Evolutionary conservation across 1,140 invertebrate genomes (phyloP).

Genomic region (Lycorma delicatula): DNA sequence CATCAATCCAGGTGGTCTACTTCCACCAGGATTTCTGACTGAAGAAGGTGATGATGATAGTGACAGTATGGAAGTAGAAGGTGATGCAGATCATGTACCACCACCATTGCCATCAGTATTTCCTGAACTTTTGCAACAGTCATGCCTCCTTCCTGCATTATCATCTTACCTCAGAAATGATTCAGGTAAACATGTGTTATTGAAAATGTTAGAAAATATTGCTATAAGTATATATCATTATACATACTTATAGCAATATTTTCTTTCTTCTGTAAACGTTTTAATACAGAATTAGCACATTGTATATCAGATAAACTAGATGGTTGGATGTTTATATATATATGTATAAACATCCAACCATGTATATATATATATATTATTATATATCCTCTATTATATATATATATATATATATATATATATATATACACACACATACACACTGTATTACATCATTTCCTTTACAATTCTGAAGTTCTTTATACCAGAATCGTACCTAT

Average conservation of each 20-base stretch:
- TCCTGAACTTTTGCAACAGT: constrained; percentile 64
- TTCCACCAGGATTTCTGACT: constrained; percentile 40
- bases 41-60: constrained; percentile 21
- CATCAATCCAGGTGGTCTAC: constrained; percentile 65
- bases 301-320: too few species aligned
- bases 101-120: constrained; percentile 55
- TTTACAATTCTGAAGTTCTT: too few species aligned
- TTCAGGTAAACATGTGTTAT: constrained; percentile 49
- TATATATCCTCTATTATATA: too few species aligned
- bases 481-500: too few species aligned
- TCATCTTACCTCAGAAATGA: constrained; percentile 90
- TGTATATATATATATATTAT: too few species aligned
- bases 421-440: too few species aligned
- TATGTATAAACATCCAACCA: too few species aligned
- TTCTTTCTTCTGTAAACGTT: neutral
- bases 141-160: constrained; percentile 77
- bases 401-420: too few species aligned
- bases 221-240: constrained; percentile 6
- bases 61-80: constrained; percentile 14
- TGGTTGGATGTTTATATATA: too few species aligned
- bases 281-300: too few species aligned
- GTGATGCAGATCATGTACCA: constrained; percentile 20
- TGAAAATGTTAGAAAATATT: neutral
- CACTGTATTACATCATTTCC: too few species aligned
- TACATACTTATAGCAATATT: constrained; percentile 7